A percentile compares a stretch with the other conserved stretches of the same genome.
Conservation (phyloP, 1,140 invertebrate genomes). For the Drosophila aff. region DNA sequence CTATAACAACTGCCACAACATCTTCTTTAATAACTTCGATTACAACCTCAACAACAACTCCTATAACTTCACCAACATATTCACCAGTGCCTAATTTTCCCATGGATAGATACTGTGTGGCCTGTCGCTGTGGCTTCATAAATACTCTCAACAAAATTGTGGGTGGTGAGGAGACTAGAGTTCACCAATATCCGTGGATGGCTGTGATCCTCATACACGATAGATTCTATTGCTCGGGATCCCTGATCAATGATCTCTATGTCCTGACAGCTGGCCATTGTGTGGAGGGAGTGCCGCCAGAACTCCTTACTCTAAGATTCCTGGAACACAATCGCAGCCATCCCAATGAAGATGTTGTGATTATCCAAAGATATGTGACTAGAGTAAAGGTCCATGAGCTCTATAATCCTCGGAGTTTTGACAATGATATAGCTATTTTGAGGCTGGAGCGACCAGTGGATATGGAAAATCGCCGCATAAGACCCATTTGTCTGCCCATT, state of each 20-base stretch:
- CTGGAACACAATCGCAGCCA: slow-evolving; percentile 88
- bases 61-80: slow-evolving; percentile 5
- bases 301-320: slow-evolving; percentile 88
- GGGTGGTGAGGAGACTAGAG: slow-evolving; percentile 89
- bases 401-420: slow-evolving; percentile 89
- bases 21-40: neutral
- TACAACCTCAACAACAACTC: slow-evolving; percentile 6
- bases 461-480: slow-evolving; percentile 87
- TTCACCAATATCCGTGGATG: slow-evolving; percentile 92
- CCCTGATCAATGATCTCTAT: slow-evolving; percentile 87
- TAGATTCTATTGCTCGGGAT: slow-evolving; percentile 91
- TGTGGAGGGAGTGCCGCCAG: slow-evolving; percentile 86
- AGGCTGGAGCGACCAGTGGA: slow-evolving; percentile 88
- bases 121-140: slow-evolving; percentile 89
- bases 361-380: slow-evolving; percentile 42
- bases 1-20: neutral
- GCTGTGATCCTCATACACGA: slow-evolving; percentile 88
- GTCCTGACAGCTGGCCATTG: slow-evolving; percentile 77
- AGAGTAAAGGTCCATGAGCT: slow-evolving; percentile 87
- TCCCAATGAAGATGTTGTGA: slow-evolving; percentile 29
- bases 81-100: slow-evolving; percentile 20
- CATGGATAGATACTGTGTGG: slow-evolving; percentile 48
- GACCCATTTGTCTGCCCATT: slow-evolving; percentile 90
- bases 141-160: slow-evolving; percentile 89
- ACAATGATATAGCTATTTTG: slow-evolving; percentile 93